These are phyloP conservation scores for Penaeus monodon DNA, from an alignment of 2,888 invertebrate species.

Conservation along the genomic window DNA sequence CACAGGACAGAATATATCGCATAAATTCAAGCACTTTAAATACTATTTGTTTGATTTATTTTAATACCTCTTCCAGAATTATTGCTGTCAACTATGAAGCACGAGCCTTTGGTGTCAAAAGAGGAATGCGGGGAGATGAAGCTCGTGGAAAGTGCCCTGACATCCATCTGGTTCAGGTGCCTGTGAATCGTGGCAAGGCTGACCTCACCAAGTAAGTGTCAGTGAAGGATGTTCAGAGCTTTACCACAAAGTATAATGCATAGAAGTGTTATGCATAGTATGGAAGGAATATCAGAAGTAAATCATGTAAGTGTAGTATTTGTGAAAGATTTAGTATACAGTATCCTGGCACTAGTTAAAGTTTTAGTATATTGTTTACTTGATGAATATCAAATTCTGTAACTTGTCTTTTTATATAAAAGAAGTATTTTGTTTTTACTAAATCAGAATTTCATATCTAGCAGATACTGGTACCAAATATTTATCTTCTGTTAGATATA, in stretches of 20 bases:
- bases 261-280: neutral
- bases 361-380: too few species aligned
- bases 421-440: too few species aligned
- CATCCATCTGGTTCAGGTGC: conserved; percentile 86
- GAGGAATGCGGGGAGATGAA: conserved; percentile 91
- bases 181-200: conserved; percentile 90
- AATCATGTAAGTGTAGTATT: too few species aligned
- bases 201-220: conserved; percentile 83
- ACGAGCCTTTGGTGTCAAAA: conserved; percentile 87
- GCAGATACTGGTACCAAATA: too few species aligned
- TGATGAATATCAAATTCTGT: too few species aligned
- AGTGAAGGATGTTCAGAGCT: too few species aligned
- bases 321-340: too few species aligned
- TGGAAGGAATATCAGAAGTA: neutral
- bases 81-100: conserved; percentile 98
- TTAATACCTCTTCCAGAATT: conserved; percentile 77
- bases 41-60: neutral
- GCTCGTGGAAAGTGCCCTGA: conserved; percentile 91
- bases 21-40: neutral
- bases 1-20: too few species aligned
- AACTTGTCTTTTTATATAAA: too few species aligned
- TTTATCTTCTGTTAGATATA: too few species aligned
- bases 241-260: conserved; percentile 3
- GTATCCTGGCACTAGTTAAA: too few species aligned
- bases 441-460: too few species aligned